phyloP scores from a whole-genome alignment of 2,888 invertebrate genomes.

The Rotaria macrura region DNA sequence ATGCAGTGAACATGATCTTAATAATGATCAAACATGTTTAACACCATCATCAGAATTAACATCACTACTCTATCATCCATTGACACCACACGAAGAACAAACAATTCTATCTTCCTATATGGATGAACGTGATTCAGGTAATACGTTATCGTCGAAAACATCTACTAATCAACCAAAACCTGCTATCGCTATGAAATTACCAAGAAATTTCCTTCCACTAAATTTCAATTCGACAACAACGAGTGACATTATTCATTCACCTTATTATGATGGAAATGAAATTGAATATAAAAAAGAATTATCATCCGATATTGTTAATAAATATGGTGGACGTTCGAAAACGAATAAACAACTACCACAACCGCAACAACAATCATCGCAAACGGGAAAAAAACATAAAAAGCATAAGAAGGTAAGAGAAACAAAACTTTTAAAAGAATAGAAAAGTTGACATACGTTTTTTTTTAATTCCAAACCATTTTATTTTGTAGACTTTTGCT shows the following conservation, averaged over 20 bases:
- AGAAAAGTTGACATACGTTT: too few relatives aligned
- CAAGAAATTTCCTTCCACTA: background rate
- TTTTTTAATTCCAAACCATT: background rate
- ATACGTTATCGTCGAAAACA: background rate
- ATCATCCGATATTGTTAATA: background rate
- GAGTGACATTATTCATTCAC: background rate
- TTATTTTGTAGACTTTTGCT: background rate
- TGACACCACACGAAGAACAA: background rate
- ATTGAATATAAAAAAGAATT: conserved; percentile 17
- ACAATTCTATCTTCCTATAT: background rate
- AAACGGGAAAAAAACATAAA: background rate
- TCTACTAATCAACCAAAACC: background rate
- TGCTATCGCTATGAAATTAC: conserved; percentile 9
- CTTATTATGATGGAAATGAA: background rate
- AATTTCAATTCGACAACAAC: background rate
- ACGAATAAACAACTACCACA: background rate
- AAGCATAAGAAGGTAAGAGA: background rate
- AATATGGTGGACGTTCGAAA: background rate
- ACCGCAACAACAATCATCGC: too few relatives aligned
- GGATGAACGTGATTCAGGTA: background rate
- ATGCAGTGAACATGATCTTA: background rate
- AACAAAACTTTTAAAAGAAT: background rate
- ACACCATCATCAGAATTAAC: background rate
- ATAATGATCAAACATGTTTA: background rate
- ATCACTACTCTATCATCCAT: background rate